A percentile compares a stretch with the other conserved stretches of the same genome.
phyloP scores from a whole-genome alignment of 1,140 invertebrate genomes.

The Orussus abietinus region DNA sequence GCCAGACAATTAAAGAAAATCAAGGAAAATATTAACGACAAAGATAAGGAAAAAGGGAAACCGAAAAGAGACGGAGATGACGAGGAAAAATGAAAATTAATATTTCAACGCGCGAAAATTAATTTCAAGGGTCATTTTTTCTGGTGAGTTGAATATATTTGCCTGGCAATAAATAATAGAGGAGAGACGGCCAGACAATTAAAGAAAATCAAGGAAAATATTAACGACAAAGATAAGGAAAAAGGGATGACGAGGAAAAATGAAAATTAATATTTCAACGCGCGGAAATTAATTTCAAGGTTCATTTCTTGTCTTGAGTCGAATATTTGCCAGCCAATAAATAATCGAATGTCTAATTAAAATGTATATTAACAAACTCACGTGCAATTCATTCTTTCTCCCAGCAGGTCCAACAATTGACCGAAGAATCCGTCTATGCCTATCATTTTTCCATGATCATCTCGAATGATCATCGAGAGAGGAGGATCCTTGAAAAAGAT shows the following conservation, averaged over 20 bases:
- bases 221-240: conserved; percentile 3
- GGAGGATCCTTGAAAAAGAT: conserved; percentile 41
- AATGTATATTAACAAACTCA: conserved; percentile 25
- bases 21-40: conserved; percentile 12
- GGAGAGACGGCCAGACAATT: conserved; percentile 34
- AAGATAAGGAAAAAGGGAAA: conserved; percentile 9
- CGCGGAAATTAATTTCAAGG: too few relatives aligned
- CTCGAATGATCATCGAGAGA: conserved; percentile 30
- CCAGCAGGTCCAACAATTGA: conserved; percentile 38
- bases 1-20: conserved; percentile 32
- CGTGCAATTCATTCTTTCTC: conserved; percentile 48
- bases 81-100: conserved; percentile 7
- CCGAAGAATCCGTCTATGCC: conserved; percentile 46
- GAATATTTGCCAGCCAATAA: too few relatives aligned
- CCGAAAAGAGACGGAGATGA: conserved; percentile 1
- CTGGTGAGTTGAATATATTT: too few relatives aligned
- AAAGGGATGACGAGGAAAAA: background rate
- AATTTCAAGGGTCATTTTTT: too few relatives aligned
- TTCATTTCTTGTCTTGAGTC: too few relatives aligned
- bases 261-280: too few relatives aligned
- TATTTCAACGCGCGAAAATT: too few relatives aligned
- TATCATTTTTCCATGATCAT: conserved; percentile 26
- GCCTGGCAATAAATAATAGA: conserved; percentile 37
- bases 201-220: conserved; percentile 21
- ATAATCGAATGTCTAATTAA: background rate